A percentile compares a stretch with the other conserved stretches of the same genome.
Conservation (phyloP, 1,140 invertebrate species). For the Drosophila santomea region DNA sequence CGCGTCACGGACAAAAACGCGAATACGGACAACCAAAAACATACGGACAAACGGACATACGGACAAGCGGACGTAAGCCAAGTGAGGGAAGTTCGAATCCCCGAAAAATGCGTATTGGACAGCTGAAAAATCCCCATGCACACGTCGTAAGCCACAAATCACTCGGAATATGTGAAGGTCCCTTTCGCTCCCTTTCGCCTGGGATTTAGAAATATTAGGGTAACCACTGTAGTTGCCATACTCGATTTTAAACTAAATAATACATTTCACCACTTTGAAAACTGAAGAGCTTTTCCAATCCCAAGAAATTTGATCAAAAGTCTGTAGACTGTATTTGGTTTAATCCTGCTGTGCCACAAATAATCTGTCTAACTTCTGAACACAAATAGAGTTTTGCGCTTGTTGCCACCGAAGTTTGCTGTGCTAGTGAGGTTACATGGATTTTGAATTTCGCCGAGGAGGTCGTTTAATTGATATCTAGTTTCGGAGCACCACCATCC, state of each 20-base stretch:
- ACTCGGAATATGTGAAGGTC: too few species aligned
- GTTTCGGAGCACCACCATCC: conserved; percentile 3
- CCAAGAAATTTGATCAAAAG: conserved; percentile 8
- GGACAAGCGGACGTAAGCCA: neutral
- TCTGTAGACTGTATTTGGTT: conserved; percentile 7
- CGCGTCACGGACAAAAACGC: conserved; percentile 26
- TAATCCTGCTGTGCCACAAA: conserved; percentile 11
- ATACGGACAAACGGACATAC: neutral
- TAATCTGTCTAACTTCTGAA: conserved; percentile 10
- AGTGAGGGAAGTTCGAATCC: neutral
- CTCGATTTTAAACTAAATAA: too few species aligned
- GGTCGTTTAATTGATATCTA: conserved; percentile 35
- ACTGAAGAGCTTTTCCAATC: neutral
- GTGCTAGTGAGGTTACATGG: neutral
- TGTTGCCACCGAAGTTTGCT: conserved; percentile 12
- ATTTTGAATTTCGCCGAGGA: neutral
- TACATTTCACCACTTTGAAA: too few species aligned
- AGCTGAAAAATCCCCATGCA: neutral
- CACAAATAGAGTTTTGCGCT: conserved; percentile 7
- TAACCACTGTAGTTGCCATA: too few species aligned
- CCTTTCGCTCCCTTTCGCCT: too few species aligned
- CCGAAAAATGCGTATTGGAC: conserved; percentile 37
- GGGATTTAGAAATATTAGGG: too few species aligned
- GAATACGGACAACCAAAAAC: conserved; percentile 13
- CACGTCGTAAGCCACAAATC: too few species aligned